Conservation (phyloP, 2,888 invertebrate genomes). For the Ectemnius lituratus region DNA sequence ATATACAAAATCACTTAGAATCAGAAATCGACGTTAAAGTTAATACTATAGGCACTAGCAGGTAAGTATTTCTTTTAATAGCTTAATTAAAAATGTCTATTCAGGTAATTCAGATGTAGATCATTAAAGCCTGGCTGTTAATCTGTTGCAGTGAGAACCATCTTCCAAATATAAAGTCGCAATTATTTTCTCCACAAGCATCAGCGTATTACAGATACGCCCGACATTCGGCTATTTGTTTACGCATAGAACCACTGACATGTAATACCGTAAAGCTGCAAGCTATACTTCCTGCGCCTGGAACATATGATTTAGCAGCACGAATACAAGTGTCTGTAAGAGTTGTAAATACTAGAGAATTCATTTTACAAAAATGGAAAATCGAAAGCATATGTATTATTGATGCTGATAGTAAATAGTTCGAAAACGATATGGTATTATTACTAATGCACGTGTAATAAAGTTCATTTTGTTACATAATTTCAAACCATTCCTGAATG, state of each 20-base stretch:
- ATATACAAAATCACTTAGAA: conserved; percentile 84
- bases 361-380: conserved; percentile 72
- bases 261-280: conserved; percentile 81
- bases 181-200: conserved; percentile 76
- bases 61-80: conserved; percentile 72
- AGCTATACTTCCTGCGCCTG: conserved; percentile 82
- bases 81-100: neutral
- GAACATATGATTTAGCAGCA: conserved; percentile 84
- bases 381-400: conserved; percentile 75
- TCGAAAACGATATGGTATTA: conserved; percentile 30
- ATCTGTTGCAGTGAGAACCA: conserved; percentile 69
- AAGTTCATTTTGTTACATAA: conserved; percentile 46
- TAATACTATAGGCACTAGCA: conserved; percentile 81
- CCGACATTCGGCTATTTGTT: conserved; percentile 77
- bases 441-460: conserved; percentile 29
- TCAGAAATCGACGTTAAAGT: conserved; percentile 81
- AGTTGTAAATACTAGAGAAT: conserved; percentile 67
- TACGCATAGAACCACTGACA: conserved; percentile 79
- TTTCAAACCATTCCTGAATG: conserved; percentile 50
- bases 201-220: conserved; percentile 77
- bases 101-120: conserved; percentile 1
- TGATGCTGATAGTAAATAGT: conserved; percentile 56
- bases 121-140: neutral
- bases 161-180: conserved; percentile 72
- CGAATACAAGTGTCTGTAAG: conserved; percentile 80